phyloP scores from a whole-genome alignment of 2,113 vertebrate species.

The Poeciliopsis prolifica region DNA sequence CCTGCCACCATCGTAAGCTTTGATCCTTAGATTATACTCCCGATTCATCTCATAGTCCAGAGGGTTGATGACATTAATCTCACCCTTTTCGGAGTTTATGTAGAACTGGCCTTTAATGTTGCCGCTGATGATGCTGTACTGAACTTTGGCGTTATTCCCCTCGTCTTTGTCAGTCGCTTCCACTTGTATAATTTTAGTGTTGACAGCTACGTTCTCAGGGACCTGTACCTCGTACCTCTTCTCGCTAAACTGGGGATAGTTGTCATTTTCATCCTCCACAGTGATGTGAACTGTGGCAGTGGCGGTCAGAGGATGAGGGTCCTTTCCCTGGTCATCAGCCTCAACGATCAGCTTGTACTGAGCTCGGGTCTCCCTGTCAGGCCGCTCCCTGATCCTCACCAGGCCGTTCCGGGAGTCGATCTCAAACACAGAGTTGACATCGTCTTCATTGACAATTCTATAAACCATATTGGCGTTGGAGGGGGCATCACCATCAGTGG shows the following conservation, averaged over 20 bases:
- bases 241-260: conserved; percentile 94
- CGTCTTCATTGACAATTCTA: conserved; percentile 83
- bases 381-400: conserved; percentile 85
- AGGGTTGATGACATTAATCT: conserved; percentile 92
- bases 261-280: conserved; percentile 96
- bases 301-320: conserved; percentile 88
- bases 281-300: conserved; percentile 89
- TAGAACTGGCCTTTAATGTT: conserved; percentile 96
- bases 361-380: conserved; percentile 87
- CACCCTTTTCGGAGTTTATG: conserved; percentile 90
- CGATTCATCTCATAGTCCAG: conserved; percentile 92
- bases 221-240: conserved; percentile 91
- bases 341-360: conserved; percentile 91
- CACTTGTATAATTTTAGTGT: conserved; percentile 90
- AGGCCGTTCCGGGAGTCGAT: conserved; percentile 89
- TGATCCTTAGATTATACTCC: conserved; percentile 92
- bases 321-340: conserved; percentile 94
- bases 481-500: conserved; percentile 91
- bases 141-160: conserved; percentile 91
- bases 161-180: conserved; percentile 90
- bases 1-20: conserved; percentile 95
- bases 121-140: conserved; percentile 95
- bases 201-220: conserved; percentile 87
- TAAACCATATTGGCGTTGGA: conserved; percentile 97
- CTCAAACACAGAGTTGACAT: conserved; percentile 84